phyloP scores from a whole-genome alignment of 2,797 vertebrate genomes.

The Neomorphus geoffroyi region DNA sequence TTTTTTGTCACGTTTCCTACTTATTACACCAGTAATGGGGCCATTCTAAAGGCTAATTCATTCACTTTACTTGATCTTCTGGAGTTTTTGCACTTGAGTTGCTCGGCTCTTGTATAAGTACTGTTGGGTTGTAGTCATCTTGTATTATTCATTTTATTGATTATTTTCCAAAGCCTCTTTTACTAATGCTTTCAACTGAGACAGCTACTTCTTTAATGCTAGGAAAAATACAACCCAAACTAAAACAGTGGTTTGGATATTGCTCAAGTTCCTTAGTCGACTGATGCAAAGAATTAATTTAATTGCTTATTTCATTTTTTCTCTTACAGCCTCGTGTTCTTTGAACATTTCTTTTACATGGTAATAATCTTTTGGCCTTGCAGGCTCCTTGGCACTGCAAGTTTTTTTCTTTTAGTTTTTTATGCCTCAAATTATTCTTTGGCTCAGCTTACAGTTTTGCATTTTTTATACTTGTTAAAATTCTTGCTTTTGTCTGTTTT shows the following conservation, averaged over 20 bases:
- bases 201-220: not conserved
- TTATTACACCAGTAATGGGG: not conserved
- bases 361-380: not conserved
- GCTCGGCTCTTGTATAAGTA: not conserved
- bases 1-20: not conserved
- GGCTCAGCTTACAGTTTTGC: not conserved
- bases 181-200: not conserved
- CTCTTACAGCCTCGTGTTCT: not conserved
- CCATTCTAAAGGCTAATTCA: not conserved
- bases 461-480: not conserved
- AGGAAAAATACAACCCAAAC: not conserved
- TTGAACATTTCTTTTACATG: not conserved
- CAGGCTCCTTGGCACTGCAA: not conserved
- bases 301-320: slow-evolving; percentile 12
- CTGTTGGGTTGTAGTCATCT: not conserved
- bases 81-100: not conserved
- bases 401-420: not conserved
- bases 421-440: not conserved
- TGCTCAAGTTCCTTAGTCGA: not conserved
- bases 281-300: not conserved
- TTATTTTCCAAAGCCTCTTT: slow-evolving; percentile 17
- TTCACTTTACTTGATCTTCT: not conserved
- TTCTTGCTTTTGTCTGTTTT: not conserved
- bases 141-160: slow-evolving; percentile 12
- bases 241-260: slow-evolving; percentile 8